A percentile compares a stretch with the other conserved stretches of the same genome.
Evolutionary conservation across 2,888 invertebrate genomes (phyloP).

Genomic region (Caenorhabditis wallacei): DNA sequence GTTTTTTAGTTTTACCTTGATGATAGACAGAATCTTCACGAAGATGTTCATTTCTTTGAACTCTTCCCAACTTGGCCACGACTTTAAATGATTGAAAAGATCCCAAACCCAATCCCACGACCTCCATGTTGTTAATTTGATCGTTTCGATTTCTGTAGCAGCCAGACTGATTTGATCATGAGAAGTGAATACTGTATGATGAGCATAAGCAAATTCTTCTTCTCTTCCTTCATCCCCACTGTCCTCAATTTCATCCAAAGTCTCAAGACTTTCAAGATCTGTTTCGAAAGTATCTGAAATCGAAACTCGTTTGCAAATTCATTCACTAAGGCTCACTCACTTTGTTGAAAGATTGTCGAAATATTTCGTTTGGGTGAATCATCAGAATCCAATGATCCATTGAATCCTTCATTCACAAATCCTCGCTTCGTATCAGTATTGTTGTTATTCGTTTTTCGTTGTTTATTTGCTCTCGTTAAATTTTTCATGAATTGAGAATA

Average conservation of each 20-base stretch:
- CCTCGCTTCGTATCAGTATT: slow-evolving; percentile 2
- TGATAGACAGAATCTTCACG: slow-evolving; percentile 40
- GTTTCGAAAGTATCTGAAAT: slow-evolving; percentile 45
- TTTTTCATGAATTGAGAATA: slow-evolving; percentile 47
- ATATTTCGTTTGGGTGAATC: slow-evolving; percentile 17
- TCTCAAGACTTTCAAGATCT: slow-evolving; percentile 36
- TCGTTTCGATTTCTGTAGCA: slow-evolving; percentile 26
- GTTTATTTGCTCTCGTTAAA: slow-evolving; percentile 13
- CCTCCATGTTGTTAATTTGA: slow-evolving; percentile 38
- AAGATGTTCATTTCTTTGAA: slow-evolving; percentile 50
- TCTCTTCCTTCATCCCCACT: slow-evolving; percentile 55
- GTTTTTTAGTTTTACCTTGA: slow-evolving; percentile 41
- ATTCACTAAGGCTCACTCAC: background rate
- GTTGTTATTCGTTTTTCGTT: background rate
- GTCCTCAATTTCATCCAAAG: slow-evolving; percentile 34
- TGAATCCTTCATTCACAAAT: slow-evolving; percentile 36
- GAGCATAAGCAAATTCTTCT: slow-evolving; percentile 58
- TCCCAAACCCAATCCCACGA: slow-evolving; percentile 53
- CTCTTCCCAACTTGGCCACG: slow-evolving; percentile 56
- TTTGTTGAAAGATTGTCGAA: slow-evolving; percentile 23
- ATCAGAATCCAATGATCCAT: slow-evolving; percentile 27
- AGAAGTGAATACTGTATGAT: slow-evolving; percentile 59
- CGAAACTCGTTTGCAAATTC: background rate
- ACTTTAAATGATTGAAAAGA: slow-evolving; percentile 54
- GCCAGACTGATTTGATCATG: slow-evolving; percentile 56